phyloP scores from a whole-genome alignment of 2,113 vertebrate genomes.

The Climacteris rufus region DNA sequence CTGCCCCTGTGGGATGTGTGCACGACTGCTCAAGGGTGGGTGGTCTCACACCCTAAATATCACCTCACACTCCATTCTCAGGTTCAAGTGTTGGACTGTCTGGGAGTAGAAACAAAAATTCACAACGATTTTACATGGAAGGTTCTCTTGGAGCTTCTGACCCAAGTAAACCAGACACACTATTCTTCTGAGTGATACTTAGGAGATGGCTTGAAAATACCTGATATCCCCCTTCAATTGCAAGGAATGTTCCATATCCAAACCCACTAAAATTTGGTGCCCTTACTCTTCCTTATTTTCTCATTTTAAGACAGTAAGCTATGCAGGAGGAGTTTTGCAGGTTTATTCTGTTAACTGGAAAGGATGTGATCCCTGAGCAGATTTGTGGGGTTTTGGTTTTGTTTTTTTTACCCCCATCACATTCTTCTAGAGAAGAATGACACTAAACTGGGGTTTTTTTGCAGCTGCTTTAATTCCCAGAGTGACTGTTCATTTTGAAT shows the following conservation, averaged over 20 bases:
- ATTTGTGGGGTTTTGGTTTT: fast-evolving
- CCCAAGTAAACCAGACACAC: fast-evolving
- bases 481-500: not conserved
- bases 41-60: not conserved
- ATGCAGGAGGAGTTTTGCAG: not conserved
- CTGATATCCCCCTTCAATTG: not conserved
- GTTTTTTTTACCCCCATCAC: not conserved
- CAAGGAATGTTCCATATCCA: not conserved
- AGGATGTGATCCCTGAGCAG: not conserved
- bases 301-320: not conserved
- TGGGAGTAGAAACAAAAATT: not conserved
- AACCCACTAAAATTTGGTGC: not conserved
- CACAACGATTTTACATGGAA: not conserved
- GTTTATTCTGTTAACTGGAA: not conserved
- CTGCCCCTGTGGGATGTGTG: not conserved
- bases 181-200: not conserved
- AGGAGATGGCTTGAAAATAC: not conserved
- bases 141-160: not conserved
- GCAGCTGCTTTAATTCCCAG: not conserved
- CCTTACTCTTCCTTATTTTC: not conserved
- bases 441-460: not conserved
- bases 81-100: fast-evolving
- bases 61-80: not conserved
- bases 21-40: not conserved
- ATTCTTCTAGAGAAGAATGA: not conserved